These are phyloP conservation scores for Lagenorhynchus albirostris DNA, from an alignment of 2,113 vertebrate species.

Conservation along the genomic window DNA sequence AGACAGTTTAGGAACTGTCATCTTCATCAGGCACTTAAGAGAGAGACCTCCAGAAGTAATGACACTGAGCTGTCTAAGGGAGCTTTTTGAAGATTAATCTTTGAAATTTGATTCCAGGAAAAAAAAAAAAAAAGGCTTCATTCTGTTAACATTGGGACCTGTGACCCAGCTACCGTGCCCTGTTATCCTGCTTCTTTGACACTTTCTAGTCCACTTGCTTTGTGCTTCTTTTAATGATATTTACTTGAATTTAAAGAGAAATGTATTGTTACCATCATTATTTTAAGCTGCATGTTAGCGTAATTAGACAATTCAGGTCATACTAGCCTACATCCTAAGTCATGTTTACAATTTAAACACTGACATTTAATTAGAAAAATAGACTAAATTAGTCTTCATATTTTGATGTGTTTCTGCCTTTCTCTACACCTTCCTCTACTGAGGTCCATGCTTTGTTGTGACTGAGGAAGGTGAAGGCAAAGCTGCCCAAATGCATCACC, in stretches of 20 bases:
- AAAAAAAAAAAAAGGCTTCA: background rate
- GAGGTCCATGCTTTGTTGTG: background rate
- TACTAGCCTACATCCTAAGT: background rate
- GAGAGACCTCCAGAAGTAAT: slow-evolving; percentile 19
- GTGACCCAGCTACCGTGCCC: background rate
- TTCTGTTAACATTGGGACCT: background rate
- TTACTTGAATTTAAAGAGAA: slow-evolving; percentile 54
- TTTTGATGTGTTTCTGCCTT: background rate
- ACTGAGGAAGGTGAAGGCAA: background rate
- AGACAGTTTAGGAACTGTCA: background rate
- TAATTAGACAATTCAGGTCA: slow-evolving; percentile 13
- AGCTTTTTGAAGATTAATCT: background rate
- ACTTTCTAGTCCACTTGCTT: background rate
- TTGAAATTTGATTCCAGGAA: slow-evolving; percentile 13
- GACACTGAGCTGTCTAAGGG: background rate
- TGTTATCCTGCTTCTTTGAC: background rate
- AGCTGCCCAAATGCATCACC: background rate
- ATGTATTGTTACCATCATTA: background rate
- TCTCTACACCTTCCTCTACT: background rate
- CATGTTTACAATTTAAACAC: slow-evolving; percentile 13
- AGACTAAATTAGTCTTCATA: background rate
- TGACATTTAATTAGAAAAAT: background rate
- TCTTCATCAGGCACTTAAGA: background rate
- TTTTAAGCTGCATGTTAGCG: slow-evolving; percentile 36
- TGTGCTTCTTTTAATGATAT: slow-evolving; percentile 44